These are phyloP conservation scores for Philereme transversata DNA, from an alignment of 2,888 invertebrate species.

Conservation along the genomic window DNA sequence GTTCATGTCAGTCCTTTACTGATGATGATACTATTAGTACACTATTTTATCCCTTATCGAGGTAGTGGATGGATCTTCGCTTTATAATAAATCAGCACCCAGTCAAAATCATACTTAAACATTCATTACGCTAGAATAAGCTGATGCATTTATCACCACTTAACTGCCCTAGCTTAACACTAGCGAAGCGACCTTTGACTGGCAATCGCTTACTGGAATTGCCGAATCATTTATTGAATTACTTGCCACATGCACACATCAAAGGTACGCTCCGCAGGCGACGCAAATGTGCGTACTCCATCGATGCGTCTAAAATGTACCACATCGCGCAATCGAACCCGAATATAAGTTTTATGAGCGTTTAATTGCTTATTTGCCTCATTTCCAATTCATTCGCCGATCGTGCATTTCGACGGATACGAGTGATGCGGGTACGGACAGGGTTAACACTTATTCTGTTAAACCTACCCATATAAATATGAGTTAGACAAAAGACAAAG, in stretches of 20 bases:
- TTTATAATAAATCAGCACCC: conserved; percentile 51
- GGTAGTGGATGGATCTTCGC: conserved; percentile 35
- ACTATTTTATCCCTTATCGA: no score
- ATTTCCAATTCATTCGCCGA: conserved; percentile 71
- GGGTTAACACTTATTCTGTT: conserved; percentile 23
- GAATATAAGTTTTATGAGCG: conserved; percentile 60
- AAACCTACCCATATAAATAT: conserved; percentile 3
- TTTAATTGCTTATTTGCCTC: conserved; percentile 81
- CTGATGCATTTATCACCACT: no score
- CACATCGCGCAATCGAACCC: conserved; percentile 70
- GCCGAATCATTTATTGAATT: conserved; percentile 39
- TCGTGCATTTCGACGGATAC: conserved; percentile 13
- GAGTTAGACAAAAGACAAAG: no score
- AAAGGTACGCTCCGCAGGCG: conserved; percentile 2
- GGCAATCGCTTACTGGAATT: conserved; percentile 29
- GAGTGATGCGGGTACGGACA: conserved; percentile 14
- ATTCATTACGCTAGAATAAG: no score
- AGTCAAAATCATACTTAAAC: not conserved
- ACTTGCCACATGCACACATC: not conserved
- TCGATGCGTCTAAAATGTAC: conserved; percentile 64
- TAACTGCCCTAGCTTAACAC: no score
- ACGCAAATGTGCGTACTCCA: conserved; percentile 41
- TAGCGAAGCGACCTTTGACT: conserved; percentile 1
- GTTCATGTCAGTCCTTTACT: no score
- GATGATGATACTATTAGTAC: no score